Percentiles rank a stretch among this genome's conserved stretches.
phyloP scores from a whole-genome alignment of 2,113 vertebrate genomes.

The Rhynchopsitta pachyrhyncha region DNA sequence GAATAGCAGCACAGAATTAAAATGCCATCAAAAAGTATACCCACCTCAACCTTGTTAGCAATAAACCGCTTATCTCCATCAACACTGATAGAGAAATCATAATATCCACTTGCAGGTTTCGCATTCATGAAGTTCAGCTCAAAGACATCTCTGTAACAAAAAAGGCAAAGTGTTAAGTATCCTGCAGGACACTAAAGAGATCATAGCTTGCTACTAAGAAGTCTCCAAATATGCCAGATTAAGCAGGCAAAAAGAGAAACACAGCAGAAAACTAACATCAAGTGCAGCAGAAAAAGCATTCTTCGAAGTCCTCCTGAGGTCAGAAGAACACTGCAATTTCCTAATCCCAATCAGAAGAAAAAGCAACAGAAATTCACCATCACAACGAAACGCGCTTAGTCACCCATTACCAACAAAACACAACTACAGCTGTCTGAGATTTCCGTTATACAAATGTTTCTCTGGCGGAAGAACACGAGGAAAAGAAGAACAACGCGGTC shows the following conservation, averaged over 20 bases:
- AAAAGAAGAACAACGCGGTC: not conserved
- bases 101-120: conserved; percentile 95
- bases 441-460: not conserved
- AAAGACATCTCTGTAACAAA: conserved; percentile 83
- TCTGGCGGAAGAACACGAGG: not conserved
- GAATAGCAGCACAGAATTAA: not conserved
- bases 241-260: not conserved
- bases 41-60: conserved; percentile 90
- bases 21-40: conserved; percentile 13
- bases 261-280: not conserved
- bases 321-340: not conserved
- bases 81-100: conserved; percentile 89
- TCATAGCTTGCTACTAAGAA: not conserved
- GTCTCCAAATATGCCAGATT: not conserved
- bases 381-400: accelerated
- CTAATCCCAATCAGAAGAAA: not conserved
- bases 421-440: not conserved
- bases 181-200: not conserved
- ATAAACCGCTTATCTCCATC: conserved; percentile 88
- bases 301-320: not conserved
- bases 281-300: not conserved
- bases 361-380: not conserved
- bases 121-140: conserved; percentile 91
- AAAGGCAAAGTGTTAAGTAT: not conserved
- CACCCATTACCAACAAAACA: not conserved